Conservation (phyloP, 1,140 invertebrate genomes). For the Lamellibrachia luymesi region DNA sequence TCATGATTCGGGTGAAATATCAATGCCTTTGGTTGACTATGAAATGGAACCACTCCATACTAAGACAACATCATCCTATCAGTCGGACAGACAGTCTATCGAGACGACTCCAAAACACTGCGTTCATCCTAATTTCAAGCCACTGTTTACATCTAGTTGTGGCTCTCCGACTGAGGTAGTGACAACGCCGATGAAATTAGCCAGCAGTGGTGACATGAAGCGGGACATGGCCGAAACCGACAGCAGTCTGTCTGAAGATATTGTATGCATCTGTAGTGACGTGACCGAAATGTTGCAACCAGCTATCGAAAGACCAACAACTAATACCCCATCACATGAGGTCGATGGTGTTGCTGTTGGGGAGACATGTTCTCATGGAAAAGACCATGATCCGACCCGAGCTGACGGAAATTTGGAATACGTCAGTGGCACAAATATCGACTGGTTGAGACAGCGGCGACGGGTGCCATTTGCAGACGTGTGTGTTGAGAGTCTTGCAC, state of each 20-base stretch:
- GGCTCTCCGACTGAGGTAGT: not conserved
- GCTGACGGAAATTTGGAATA: not conserved
- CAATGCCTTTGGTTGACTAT: not conserved
- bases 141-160: not conserved
- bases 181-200: not conserved
- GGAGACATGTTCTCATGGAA: not conserved
- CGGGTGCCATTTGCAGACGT: not conserved
- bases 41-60: not conserved
- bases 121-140: not conserved
- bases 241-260: not conserved
- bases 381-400: not conserved
- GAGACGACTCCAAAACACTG: not conserved
- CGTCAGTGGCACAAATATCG: not conserved
- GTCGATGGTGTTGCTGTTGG: not conserved
- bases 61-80: not conserved
- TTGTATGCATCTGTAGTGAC: not conserved
- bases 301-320: not conserved
- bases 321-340: not conserved
- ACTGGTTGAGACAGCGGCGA: not conserved
- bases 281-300: not conserved
- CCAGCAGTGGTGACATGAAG: not conserved
- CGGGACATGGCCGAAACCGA: not conserved
- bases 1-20: not conserved
- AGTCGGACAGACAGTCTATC: not conserved
- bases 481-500: not conserved